Evolutionary conservation across 1,140 invertebrate genomes (phyloP), one percentile per base, ranked within the genome.

Genomic region (Drosophila tristis): DNA sequence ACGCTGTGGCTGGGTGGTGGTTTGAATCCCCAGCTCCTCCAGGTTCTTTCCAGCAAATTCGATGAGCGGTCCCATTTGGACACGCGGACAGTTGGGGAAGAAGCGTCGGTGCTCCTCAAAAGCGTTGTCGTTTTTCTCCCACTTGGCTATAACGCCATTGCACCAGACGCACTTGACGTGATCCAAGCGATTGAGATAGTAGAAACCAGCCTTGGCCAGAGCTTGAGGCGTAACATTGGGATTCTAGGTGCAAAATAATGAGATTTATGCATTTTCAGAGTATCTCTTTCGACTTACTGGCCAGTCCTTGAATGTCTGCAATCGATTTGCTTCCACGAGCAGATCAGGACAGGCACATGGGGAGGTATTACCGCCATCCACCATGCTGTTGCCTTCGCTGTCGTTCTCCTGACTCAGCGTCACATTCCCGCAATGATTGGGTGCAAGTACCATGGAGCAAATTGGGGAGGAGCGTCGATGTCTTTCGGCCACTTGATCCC

Each of bases 111-210:
- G 97, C 87, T 98, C 96, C 55, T 93, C 92, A 75, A 95, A 94
- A 5, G 97, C 97, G 84, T 94, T 94, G 93, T 96, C 96, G 63
- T 94, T 95, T 63, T 82, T 91, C 92, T 95, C 94, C 97, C 96
- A 98, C 76, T 94, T 93, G 72, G 92, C 94, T 76, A 95, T 93
- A 45, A 97, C 65, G 95, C 96, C 56, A 95, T 96, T 77, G 94
- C 93, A 92, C 93, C 95, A 98, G 11, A 95, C 96, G 92, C 97
- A 98, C 74, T 96, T 94, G 0, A 98, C 96, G 90, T 96, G 93
- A 48, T 94, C 94, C 26, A 90, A 84, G 5, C 90, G 67, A 65
- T 93, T 92, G 0, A 86, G 64, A 63, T 92, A 92, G 45, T 91
- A 92, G 45, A 92, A 98, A 5, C 97, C 97, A 72, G 97, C 96